Conservation (phyloP, 2,797 vertebrate species). For the Hoplostethus atlanticus region DNA sequence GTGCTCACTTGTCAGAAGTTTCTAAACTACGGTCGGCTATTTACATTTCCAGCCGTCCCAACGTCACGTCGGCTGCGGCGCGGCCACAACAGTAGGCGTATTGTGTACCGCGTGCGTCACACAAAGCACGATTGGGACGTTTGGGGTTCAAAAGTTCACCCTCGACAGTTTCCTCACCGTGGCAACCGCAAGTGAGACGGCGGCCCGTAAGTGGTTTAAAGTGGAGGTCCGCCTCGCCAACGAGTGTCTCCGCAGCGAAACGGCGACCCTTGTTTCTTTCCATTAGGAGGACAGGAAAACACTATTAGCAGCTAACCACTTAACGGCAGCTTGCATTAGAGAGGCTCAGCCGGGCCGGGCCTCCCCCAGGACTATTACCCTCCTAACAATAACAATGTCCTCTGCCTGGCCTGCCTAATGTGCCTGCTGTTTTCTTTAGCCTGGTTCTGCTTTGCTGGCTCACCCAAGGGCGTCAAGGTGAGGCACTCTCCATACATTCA, state of each 20-base stretch:
- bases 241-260: conserved; percentile 43
- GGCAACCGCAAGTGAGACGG: conserved; percentile 33
- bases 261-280: conserved; percentile 72
- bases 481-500: neutral
- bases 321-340: conserved; percentile 74
- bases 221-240: conserved; percentile 42
- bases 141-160: conserved; percentile 67
- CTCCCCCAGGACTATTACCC: conserved; percentile 79
- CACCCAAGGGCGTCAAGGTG: conserved; percentile 64
- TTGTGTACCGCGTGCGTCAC: conserved; percentile 4
- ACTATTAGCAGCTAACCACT: conserved; percentile 81
- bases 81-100: neutral
- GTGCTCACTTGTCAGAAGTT: conserved; percentile 5
- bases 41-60: conserved; percentile 42
- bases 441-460: conserved; percentile 62
- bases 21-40: conserved; percentile 44
- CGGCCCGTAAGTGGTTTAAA: conserved; percentile 45
- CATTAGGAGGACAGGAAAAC: conserved; percentile 80
- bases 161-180: conserved; percentile 23
- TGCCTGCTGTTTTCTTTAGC: conserved; percentile 72
- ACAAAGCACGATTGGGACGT: neutral
- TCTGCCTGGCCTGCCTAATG: conserved; percentile 70
- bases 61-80: conserved; percentile 4
- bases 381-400: conserved; percentile 82
- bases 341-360: conserved; percentile 57